Percentiles rank a stretch among this genome's conserved stretches.
These are phyloP conservation scores for Epizoanthus illoricatus DNA, from an alignment of 92 coral and sea anemone species.

Conservation along the genomic window DNA sequence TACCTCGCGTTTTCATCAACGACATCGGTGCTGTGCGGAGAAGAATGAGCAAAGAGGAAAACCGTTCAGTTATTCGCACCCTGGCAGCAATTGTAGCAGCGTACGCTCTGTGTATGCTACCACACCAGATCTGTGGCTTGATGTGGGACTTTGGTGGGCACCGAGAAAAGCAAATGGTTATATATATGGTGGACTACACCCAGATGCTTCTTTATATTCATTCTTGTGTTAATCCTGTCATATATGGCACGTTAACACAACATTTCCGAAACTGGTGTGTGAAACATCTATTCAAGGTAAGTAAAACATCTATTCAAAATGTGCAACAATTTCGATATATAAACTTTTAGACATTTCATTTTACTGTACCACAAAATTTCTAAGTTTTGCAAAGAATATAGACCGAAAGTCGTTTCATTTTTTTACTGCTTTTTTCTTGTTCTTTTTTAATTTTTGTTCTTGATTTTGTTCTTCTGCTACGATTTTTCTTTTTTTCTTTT, in stretches of 20 bases:
- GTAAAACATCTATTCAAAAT: neutral
- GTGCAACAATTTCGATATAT: neutral
- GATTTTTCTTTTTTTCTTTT: no score
- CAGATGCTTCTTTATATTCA: slow-evolving; percentile 25
- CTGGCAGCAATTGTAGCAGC: slow-evolving; percentile 29
- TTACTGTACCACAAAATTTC: neutral
- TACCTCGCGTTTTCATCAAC: slow-evolving; percentile 16
- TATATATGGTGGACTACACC: slow-evolving; percentile 7
- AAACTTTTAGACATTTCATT: neutral
- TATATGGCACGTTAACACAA: slow-evolving; percentile 37
- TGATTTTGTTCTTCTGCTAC: no score
- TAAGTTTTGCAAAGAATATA: no score
- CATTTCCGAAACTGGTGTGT: slow-evolving; percentile 14
- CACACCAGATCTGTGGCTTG: slow-evolving; percentile 27
- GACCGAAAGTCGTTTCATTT: no score
- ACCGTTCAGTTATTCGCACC: slow-evolving; percentile 14
- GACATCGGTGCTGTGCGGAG: slow-evolving; percentile 29
- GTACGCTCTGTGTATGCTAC: slow-evolving; percentile 26
- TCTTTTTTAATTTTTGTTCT: no score
- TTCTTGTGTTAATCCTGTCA: slow-evolving; percentile 24
- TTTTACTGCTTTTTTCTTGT: no score
- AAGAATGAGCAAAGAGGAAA: slow-evolving; percentile 28
- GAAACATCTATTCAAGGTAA: neutral
- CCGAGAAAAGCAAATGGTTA: neutral
- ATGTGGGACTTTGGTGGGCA: slow-evolving; percentile 36